Evolutionary conservation across 2,797 vertebrate species (phyloP).

Genomic region (Sandelia bainsii): DNA sequence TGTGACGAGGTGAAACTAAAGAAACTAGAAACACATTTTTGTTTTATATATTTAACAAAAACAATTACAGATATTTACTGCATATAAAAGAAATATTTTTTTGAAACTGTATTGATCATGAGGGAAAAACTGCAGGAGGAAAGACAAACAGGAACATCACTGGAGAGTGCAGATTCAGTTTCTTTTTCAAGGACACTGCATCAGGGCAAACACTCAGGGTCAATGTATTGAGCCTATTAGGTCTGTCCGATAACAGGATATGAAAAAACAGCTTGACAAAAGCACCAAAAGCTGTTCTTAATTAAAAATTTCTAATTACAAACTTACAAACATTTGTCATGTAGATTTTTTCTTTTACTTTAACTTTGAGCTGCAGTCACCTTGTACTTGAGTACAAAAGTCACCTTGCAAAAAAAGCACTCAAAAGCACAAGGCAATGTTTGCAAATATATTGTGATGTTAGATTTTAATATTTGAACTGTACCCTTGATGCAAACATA

Average conservation of each 20-base stretch:
- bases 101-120: conserved; percentile 20
- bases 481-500: conserved; percentile 3
- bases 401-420: not conserved
- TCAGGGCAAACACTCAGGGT: conserved; percentile 34
- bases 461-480: conserved; percentile 6
- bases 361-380: not conserved
- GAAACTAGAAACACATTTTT: not conserved
- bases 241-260: conserved; percentile 50
- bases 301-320: conserved; percentile 43
- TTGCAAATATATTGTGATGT: not conserved
- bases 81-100: not conserved
- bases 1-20: not conserved
- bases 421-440: not conserved
- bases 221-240: conserved; percentile 44
- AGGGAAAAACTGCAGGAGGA: conserved; percentile 38
- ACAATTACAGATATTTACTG: conserved; percentile 8
- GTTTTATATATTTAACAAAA: not conserved
- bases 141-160: conserved; percentile 12
- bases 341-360: conserved; percentile 5
- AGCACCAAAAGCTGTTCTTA: conserved; percentile 28
- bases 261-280: conserved; percentile 45
- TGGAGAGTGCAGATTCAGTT: conserved; percentile 50
- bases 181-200: conserved; percentile 61
- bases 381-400: not conserved
- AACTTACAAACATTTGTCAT: not conserved